A percentile compares a stretch with the other conserved stretches of the same genome.
Conservation (phyloP, 2,888 invertebrate genomes). For the Mythimna vitellina region DNA sequence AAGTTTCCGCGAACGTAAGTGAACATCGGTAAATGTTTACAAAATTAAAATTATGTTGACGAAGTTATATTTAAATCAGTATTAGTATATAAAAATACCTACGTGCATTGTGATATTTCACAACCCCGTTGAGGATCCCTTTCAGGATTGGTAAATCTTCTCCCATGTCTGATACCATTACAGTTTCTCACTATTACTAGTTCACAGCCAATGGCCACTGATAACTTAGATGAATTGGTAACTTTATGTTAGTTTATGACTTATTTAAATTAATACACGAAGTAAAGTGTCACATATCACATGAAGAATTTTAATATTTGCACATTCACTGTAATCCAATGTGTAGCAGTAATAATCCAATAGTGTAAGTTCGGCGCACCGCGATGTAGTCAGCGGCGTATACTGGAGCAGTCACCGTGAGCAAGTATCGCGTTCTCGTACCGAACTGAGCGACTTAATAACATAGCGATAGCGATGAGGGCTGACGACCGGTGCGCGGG, state of each 20-base stretch:
- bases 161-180: constrained; percentile 93
- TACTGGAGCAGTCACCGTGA: constrained; percentile 77
- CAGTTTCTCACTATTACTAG: constrained; percentile 86
- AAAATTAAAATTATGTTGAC: constrained; percentile 13
- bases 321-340: constrained; percentile 89
- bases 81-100: constrained; percentile 89
- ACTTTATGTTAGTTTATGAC: constrained; percentile 80
- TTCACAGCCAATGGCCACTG: constrained; percentile 89
- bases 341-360: constrained; percentile 79
- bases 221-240: constrained; percentile 83
- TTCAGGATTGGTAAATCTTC: constrained; percentile 97
- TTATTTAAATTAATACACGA: constrained; percentile 75
- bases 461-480: constrained; percentile 86
- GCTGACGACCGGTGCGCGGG: constrained; percentile 91
- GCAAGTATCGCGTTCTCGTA: constrained; percentile 83
- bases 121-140: constrained; percentile 97
- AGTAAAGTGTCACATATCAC: constrained; percentile 83
- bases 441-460: constrained; percentile 80
- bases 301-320: constrained; percentile 67
- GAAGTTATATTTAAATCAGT: constrained; percentile 3
- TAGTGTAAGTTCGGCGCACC: constrained; percentile 73
- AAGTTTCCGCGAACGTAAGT: constrained; percentile 19
- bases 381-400: constrained; percentile 76
- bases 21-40: constrained; percentile 23
- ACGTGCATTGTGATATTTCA: constrained; percentile 98